Evolutionary conservation across 2,797 vertebrate species (phyloP).

Genomic region (Alfaro cultratus): DNA sequence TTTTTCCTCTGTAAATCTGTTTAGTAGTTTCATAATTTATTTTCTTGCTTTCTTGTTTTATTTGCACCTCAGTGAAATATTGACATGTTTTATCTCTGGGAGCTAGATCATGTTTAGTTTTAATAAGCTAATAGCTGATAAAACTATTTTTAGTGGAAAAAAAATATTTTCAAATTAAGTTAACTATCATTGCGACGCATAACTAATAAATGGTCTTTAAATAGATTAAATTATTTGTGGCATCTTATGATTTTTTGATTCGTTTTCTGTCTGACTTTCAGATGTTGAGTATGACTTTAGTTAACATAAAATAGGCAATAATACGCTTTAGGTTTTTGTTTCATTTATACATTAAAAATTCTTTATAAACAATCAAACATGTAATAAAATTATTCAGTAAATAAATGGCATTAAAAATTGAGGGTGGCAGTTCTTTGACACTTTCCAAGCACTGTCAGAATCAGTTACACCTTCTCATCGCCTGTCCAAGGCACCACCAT

Average conservation of each 20-base stretch:
- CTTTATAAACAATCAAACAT: too few species aligned
- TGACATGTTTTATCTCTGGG: background rate
- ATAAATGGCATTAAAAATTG: too few species aligned
- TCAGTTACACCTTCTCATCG: too few species aligned
- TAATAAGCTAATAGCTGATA: background rate
- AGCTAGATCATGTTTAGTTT: background rate
- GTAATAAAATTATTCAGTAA: too few species aligned
- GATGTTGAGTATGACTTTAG: background rate
- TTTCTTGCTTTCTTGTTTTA: background rate
- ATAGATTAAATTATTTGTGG: background rate
- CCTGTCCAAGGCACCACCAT: slow-evolving; percentile 22
- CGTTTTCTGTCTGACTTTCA: background rate
- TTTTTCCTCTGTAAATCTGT: background rate
- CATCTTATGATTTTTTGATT: background rate
- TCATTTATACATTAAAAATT: background rate
- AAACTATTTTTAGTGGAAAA: background rate
- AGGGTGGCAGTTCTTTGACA: too few species aligned
- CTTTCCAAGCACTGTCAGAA: too few species aligned
- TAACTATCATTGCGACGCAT: background rate
- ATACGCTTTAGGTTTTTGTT: background rate
- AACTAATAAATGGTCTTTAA: background rate
- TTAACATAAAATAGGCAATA: background rate
- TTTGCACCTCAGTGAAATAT: background rate
- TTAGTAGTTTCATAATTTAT: background rate
- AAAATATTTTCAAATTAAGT: background rate